Evolutionary conservation across 92 coral and sea anemone species (phyloP).

Genomic region (Bergia sp.): DNA sequence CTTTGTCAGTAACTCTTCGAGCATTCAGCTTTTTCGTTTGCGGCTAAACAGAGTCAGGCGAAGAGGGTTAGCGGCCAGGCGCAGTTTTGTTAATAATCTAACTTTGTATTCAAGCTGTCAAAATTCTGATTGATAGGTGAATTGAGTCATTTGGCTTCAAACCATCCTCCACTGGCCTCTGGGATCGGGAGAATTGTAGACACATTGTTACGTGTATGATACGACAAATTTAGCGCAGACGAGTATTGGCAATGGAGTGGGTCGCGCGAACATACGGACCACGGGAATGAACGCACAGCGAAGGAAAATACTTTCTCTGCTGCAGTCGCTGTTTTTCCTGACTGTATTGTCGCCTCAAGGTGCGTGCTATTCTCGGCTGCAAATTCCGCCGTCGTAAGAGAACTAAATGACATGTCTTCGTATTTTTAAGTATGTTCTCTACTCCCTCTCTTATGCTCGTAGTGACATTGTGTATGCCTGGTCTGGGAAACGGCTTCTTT

Average conservation of each 20-base stretch:
- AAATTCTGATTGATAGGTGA: conserved; percentile 97
- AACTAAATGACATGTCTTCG: conserved; percentile 54
- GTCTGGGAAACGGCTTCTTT: conserved; percentile 25
- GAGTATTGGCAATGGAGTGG: conserved; percentile 25
- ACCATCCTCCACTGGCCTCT: conserved; percentile 42
- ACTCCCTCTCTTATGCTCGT: conserved; percentile 31
- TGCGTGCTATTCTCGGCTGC: conserved; percentile 21
- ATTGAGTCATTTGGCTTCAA: conserved; percentile 86
- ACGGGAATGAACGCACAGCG: conserved; percentile 20
- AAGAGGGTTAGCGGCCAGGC: conserved; percentile 71
- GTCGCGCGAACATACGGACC: conserved; percentile 35
- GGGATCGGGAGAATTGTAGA: conserved; percentile 15
- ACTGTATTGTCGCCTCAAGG: conserved; percentile 6
- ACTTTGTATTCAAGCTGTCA: conserved; percentile 93
- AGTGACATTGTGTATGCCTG: conserved; percentile 35
- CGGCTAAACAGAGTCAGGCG: conserved; percentile 63
- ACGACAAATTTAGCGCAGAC: conserved; percentile 25
- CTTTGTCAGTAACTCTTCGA: conserved; percentile 1
- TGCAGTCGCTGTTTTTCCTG: conserved; percentile 23
- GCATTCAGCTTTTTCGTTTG: conserved; percentile 18
- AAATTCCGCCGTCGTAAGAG: conserved; percentile 31
- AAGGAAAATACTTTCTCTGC: not conserved
- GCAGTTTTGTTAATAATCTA: conserved; percentile 84
- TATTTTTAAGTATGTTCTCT: conserved; percentile 8
- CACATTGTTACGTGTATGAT: conserved; percentile 18